Conservation (phyloP, 2,888 invertebrate species). For the Pseudoips prasinana region DNA sequence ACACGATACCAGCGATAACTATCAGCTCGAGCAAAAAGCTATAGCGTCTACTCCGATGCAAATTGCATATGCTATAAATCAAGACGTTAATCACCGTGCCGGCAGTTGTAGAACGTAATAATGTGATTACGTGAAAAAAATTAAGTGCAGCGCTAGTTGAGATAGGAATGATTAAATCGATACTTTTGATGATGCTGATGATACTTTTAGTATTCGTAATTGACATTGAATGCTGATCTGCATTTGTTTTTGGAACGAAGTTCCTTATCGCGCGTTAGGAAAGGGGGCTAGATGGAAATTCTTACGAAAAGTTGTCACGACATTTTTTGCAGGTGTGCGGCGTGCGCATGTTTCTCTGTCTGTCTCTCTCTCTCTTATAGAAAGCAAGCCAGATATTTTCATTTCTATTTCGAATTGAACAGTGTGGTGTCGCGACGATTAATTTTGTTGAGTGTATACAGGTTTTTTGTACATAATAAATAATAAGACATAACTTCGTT, state of each 20-base stretch:
- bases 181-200: slow-evolving; percentile 39
- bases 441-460: too few species aligned
- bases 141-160: slow-evolving; percentile 51
- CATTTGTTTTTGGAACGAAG: slow-evolving; percentile 14
- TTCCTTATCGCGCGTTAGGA: too few species aligned
- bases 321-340: too few species aligned
- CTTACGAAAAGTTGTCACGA: too few species aligned
- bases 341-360: too few species aligned
- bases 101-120: slow-evolving; percentile 61
- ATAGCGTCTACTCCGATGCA: slow-evolving; percentile 73
- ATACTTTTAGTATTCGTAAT: slow-evolving; percentile 31
- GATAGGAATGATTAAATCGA: slow-evolving; percentile 52
- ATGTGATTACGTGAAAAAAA: slow-evolving; percentile 78
- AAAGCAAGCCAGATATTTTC: too few species aligned
- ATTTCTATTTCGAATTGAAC: too few species aligned
- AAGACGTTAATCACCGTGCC: slow-evolving; percentile 76
- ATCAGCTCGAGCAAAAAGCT: slow-evolving; percentile 74
- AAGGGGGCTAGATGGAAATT: too few species aligned
- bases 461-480: too few species aligned
- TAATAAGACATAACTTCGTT: too few species aligned
- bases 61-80: slow-evolving; percentile 80
- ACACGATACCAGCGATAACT: slow-evolving; percentile 80
- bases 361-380: too few species aligned
- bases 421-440: too few species aligned
- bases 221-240: slow-evolving; percentile 20